Percentiles rank a stretch among this genome's conserved stretches.
These are phyloP conservation scores for Arrhopalites spinosus DNA, from an alignment of 2,888 invertebrate genomes.

Conservation along the genomic window DNA sequence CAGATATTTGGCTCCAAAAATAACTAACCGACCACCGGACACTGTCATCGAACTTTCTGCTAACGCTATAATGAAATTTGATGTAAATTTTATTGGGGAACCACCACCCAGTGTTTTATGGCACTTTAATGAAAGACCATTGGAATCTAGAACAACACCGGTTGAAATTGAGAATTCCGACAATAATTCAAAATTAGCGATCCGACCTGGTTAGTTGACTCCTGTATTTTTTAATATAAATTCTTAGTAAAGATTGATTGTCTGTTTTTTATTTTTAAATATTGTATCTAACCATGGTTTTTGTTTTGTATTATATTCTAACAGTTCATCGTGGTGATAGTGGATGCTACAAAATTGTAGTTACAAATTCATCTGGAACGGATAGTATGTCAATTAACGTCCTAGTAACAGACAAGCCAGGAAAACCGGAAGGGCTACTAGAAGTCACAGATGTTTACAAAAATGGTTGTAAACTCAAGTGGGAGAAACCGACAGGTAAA, in stretches of 20 bases:
- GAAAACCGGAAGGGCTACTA: constrained; percentile 86
- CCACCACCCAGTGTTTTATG: constrained; percentile 93
- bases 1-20: constrained; percentile 91
- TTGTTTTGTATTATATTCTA: too few relatives aligned
- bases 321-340: too few relatives aligned
- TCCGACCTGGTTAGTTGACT: too few relatives aligned
- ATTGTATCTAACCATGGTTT: too few relatives aligned
- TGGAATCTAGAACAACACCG: constrained; percentile 69
- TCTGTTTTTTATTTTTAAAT: too few relatives aligned
- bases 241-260: too few relatives aligned
- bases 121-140: constrained; percentile 81
- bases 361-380: constrained; percentile 82
- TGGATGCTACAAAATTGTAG: constrained; percentile 75
- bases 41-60: constrained; percentile 88
- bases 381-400: constrained; percentile 88
- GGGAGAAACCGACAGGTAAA: constrained; percentile 76
- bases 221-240: too few relatives aligned
- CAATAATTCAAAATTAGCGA: constrained; percentile 83
- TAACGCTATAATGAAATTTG: constrained; percentile 86
- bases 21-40: constrained; percentile 89
- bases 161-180: constrained; percentile 81
- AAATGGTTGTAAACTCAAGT: constrained; percentile 87
- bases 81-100: constrained; percentile 86
- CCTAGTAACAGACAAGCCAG: constrained; percentile 69
- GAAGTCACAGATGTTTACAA: constrained; percentile 88